A percentile compares a stretch with the other conserved stretches of the same genome.
phyloP scores from a whole-genome alignment of 2,797 vertebrate species.

The Miichthys miiuy region DNA sequence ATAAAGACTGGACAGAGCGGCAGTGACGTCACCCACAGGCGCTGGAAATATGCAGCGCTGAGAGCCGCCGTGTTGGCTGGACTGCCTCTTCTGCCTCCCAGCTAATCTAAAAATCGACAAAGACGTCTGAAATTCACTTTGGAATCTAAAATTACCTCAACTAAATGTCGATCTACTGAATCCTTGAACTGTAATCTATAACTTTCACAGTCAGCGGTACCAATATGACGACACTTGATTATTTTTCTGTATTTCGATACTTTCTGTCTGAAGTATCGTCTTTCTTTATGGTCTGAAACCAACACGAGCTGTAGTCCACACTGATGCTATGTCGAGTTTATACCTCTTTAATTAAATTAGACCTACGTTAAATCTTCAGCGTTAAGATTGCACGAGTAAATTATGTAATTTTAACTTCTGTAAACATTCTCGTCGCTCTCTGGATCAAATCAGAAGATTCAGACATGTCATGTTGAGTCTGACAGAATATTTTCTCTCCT shows the following conservation, averaged over 20 bases:
- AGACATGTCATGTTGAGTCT: neutral
- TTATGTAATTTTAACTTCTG: neutral
- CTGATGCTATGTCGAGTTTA: neutral
- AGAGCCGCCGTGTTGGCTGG: too few relatives aligned
- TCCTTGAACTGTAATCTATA: neutral
- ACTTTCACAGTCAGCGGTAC: too few relatives aligned
- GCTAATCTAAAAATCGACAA: too few relatives aligned
- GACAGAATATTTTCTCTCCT: slow-evolving; percentile 4
- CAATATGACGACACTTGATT: too few relatives aligned
- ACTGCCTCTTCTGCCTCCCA: too few relatives aligned
- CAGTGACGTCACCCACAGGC: too few relatives aligned
- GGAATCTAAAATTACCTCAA: neutral
- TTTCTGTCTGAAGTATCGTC: neutral
- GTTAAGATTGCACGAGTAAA: neutral
- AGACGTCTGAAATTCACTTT: too few relatives aligned
- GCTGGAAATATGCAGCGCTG: too few relatives aligned
- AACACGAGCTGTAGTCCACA: neutral
- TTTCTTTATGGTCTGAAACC: neutral
- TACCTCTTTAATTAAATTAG: neutral
- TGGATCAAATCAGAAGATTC: neutral
- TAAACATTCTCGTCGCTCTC: neutral
- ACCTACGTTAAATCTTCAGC: too few relatives aligned
- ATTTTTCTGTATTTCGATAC: neutral
- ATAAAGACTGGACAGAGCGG: too few relatives aligned
- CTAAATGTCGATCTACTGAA: neutral